These are phyloP conservation scores for Polypterus senegalus DNA, from an alignment of 2,113 vertebrate genomes.

Conservation along the genomic window DNA sequence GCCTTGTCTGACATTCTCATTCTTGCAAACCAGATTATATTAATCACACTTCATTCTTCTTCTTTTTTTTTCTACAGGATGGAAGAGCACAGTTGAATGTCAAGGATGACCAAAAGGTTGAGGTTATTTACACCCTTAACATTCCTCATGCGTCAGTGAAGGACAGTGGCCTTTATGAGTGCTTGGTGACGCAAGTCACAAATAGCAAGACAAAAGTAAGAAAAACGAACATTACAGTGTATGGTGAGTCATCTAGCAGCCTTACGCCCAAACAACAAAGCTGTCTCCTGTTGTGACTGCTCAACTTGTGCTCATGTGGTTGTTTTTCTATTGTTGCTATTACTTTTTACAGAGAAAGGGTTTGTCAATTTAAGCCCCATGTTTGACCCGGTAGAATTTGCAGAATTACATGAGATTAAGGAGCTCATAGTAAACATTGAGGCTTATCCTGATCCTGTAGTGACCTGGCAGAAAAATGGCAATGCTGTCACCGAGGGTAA, in stretches of 20 bases:
- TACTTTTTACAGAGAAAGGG: slow-evolving; percentile 55
- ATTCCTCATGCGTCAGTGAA: slow-evolving; percentile 60
- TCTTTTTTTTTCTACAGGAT: slow-evolving; percentile 28
- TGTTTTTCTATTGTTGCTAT: slow-evolving; percentile 18
- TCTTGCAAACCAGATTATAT: no score
- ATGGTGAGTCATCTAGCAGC: slow-evolving; percentile 45
- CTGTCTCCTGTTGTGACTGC: no score
- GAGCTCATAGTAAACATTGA: slow-evolving; percentile 71
- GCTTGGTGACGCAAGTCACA: slow-evolving; percentile 52
- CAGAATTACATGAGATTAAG: slow-evolving; percentile 69
- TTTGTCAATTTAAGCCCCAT: slow-evolving; percentile 71
- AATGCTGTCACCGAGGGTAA: slow-evolving; percentile 55
- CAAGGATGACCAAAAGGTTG: slow-evolving; percentile 27
- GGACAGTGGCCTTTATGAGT: slow-evolving; percentile 79
- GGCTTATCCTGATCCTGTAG: slow-evolving; percentile 67
- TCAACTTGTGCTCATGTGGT: no score
- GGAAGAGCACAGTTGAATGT: slow-evolving; percentile 24
- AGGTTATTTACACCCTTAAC: slow-evolving; percentile 57
- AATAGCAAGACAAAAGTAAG: slow-evolving; percentile 51
- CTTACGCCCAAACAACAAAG: no score
- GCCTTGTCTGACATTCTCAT: no score
- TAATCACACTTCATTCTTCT: no score
- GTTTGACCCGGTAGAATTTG: slow-evolving; percentile 57
- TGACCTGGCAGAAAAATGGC: slow-evolving; percentile 75
- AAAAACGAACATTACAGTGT: slow-evolving; percentile 60